These are phyloP conservation scores for Gobiocypris rarus DNA, from an alignment of 2,113 vertebrate species.

Conservation along the genomic window DNA sequence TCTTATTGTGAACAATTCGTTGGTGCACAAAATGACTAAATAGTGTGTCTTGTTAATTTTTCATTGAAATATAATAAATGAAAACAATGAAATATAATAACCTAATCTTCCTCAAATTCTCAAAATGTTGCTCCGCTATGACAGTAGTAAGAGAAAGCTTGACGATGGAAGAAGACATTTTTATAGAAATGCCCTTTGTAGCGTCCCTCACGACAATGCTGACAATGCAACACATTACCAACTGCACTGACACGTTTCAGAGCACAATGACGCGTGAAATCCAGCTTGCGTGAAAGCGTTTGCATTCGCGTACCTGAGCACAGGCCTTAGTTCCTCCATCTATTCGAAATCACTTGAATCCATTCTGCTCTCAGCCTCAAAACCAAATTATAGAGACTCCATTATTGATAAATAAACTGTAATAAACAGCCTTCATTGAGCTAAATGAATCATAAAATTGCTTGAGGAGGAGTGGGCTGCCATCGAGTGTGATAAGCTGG, in stretches of 20 bases:
- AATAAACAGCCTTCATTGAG: conserved; percentile 57
- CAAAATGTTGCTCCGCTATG: background rate
- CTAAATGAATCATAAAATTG: conserved; percentile 61
- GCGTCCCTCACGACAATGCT: background rate
- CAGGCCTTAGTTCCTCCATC: conserved; percentile 27
- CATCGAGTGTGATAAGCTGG: conserved; percentile 34
- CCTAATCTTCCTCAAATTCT: background rate
- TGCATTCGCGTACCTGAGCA: conserved; percentile 2
- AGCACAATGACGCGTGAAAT: background rate
- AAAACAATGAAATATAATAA: no score
- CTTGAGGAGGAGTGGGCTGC: conserved; percentile 36
- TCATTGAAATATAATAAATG: no score
- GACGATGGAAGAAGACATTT: background rate
- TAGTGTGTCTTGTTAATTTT: no score
- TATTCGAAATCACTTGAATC: conserved; percentile 32
- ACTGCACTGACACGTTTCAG: background rate
- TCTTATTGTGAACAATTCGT: no score
- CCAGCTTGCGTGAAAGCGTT: background rate
- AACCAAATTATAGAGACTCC: conserved; percentile 44
- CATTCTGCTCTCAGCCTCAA: conserved; percentile 19
- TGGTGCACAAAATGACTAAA: no score
- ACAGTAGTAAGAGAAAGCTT: background rate
- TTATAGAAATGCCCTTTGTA: background rate
- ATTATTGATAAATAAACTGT: conserved; percentile 59
- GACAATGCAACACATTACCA: background rate